Evolutionary conservation across 2,888 invertebrate genomes (phyloP).

Genomic region (Frankliniella fusca): DNA sequence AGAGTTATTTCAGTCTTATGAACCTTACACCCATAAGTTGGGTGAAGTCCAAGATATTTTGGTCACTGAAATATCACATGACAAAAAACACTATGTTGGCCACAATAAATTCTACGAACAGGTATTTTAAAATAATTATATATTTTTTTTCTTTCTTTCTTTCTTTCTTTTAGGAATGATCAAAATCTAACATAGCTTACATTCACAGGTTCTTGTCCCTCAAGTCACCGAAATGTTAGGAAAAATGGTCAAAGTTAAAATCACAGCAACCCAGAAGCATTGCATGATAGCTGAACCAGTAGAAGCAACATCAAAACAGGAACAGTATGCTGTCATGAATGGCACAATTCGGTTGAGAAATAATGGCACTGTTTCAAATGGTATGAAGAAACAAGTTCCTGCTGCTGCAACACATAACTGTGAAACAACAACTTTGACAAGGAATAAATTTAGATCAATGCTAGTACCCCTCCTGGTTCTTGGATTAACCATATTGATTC

Average conservation of each 20-base stretch:
- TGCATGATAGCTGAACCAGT: constrained; percentile 71
- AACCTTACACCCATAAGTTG: constrained; percentile 69
- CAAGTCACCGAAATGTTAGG: constrained; percentile 75
- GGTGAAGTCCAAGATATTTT: constrained; percentile 71
- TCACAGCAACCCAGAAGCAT: constrained; percentile 65
- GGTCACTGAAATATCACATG: constrained; percentile 90
- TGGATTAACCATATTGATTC: constrained; percentile 13
- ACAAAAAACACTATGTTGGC: constrained; percentile 83
- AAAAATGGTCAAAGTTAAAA: constrained; percentile 72
- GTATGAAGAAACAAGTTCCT: neutral
- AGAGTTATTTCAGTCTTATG: constrained; percentile 84
- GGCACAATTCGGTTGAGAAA: neutral
- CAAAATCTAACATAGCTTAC: neutral
- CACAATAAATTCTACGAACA: constrained; percentile 96
- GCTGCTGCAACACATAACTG: neutral
- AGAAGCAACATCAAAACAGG: neutral
- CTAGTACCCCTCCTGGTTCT: neutral
- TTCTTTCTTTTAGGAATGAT: neutral
- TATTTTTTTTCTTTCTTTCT: neutral
- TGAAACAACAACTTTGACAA: neutral
- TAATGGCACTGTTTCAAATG: neutral
- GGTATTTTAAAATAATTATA: constrained; percentile 44
- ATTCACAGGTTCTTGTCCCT: constrained; percentile 66
- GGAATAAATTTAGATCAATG: neutral
- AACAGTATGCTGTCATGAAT: neutral